These are phyloP conservation scores for Aplodontia rufa DNA, from an alignment of 2,113 vertebrate species.

Conservation along the genomic window DNA sequence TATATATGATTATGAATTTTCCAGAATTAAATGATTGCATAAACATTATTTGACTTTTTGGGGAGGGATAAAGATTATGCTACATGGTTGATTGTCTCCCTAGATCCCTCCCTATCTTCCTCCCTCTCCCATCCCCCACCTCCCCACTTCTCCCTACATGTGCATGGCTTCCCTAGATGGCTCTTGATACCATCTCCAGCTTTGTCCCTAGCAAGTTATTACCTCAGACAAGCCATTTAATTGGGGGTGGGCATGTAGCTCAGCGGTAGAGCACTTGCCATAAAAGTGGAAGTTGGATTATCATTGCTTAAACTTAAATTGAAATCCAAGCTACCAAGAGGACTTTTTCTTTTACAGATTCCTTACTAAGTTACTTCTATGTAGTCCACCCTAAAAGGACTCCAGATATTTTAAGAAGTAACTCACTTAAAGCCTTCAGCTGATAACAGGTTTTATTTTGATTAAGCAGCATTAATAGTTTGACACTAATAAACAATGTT, in stretches of 20 bases:
- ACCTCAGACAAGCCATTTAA: not conserved
- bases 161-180: too few species aligned
- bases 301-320: not conserved
- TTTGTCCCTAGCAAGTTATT: not conserved
- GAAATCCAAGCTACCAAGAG: not conserved
- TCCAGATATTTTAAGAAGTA: not conserved
- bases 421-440: not conserved
- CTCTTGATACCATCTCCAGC: not conserved
- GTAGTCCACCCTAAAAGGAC: not conserved
- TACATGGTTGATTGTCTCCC: too few species aligned
- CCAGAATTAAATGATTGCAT: too few species aligned
- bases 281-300: not conserved
- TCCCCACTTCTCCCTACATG: too few species aligned
- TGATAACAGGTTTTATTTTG: slow-evolving; percentile 36
- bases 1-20: too few species aligned
- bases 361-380: not conserved
- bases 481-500: not conserved
- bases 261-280: too few species aligned
- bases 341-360: not conserved
- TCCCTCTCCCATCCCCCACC: too few species aligned
- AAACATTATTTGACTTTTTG: too few species aligned
- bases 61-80: too few species aligned
- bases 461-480: not conserved
- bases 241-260: too few species aligned
- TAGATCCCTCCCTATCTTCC: too few species aligned